phyloP scores from a whole-genome alignment of 2,797 vertebrate species.

The Chelonia mydas region DNA sequence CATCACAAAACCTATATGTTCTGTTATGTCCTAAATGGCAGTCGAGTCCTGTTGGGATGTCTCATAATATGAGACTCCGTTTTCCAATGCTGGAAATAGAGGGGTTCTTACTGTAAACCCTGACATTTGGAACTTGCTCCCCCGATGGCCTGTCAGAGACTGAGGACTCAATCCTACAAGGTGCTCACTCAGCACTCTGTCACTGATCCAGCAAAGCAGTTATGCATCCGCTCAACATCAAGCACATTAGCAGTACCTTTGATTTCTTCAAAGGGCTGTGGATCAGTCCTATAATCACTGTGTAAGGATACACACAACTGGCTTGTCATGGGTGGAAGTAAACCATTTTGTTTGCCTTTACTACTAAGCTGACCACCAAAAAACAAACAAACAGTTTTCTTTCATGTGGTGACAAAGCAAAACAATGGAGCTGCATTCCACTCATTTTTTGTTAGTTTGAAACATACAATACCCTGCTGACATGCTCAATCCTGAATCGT shows the following conservation, averaged over 20 bases:
- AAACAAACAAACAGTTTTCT: conserved; percentile 57
- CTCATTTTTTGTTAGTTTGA: conserved; percentile 49
- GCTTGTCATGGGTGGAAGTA: conserved; percentile 22
- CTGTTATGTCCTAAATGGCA: background rate
- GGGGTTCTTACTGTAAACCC: fast-evolving
- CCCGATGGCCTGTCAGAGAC: no score
- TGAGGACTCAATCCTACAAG: background rate
- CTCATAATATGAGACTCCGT: background rate
- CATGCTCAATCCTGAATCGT: conserved; percentile 55
- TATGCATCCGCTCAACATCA: background rate
- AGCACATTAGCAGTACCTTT: background rate
- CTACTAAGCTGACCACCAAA: conserved; percentile 46
- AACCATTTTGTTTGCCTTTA: conserved; percentile 56
- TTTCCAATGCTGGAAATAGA: background rate
- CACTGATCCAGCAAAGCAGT: background rate
- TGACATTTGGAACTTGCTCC: background rate
- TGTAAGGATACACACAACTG: conserved; percentile 7
- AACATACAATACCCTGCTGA: conserved; percentile 46
- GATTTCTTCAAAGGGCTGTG: background rate
- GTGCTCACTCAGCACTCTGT: background rate
- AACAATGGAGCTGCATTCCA: conserved; percentile 17
- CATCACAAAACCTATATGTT: conserved; percentile 30
- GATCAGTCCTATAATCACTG: background rate
- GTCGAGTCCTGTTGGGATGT: background rate
- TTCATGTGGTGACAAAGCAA: conserved; percentile 66